phyloP scores from a whole-genome alignment of 2,888 invertebrate genomes.

The Cryptocephalus moraei region DNA sequence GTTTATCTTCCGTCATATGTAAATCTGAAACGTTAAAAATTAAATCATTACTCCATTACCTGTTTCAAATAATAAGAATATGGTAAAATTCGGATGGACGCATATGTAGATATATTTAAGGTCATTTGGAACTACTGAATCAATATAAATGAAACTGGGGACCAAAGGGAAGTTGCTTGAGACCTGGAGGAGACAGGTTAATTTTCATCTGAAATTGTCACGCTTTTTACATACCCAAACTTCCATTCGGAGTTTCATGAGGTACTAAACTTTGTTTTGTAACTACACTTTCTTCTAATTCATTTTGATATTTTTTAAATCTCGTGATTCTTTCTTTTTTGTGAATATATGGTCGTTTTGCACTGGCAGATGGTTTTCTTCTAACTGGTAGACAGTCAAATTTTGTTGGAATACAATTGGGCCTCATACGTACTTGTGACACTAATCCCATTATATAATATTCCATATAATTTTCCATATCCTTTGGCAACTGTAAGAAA shows the following conservation, averaged over 20 bases:
- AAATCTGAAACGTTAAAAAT: too few species aligned
- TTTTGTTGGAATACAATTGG: slow-evolving; percentile 2
- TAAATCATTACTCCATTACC: too few species aligned
- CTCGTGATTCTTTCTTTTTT: slow-evolving; percentile 1
- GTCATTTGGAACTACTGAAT: too few species aligned
- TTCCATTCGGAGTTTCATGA: neutral
- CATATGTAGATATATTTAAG: too few species aligned
- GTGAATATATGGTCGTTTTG: slow-evolving; percentile 1
- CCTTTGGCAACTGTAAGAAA: slow-evolving; percentile 1
- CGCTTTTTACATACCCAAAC: neutral
- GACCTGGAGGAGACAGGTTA: too few species aligned
- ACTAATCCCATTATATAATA: slow-evolving; percentile 1
- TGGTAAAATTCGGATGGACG: too few species aligned
- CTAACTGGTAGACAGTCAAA: slow-evolving; percentile 1
- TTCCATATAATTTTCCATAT: slow-evolving; percentile 3
- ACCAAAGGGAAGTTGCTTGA: too few species aligned
- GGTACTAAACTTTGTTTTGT: neutral
- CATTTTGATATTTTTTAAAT: neutral
- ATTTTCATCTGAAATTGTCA: too few species aligned
- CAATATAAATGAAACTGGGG: too few species aligned
- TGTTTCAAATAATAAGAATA: too few species aligned
- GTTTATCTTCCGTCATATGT: too few species aligned
- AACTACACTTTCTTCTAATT: too few species aligned
- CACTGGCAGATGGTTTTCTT: neutral
- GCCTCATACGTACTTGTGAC: slow-evolving; percentile 1